Percentiles rank a stretch among this genome's conserved stretches.
Conservation (phyloP, 2,888 invertebrate species). For the Exocentrus adspersus region DNA sequence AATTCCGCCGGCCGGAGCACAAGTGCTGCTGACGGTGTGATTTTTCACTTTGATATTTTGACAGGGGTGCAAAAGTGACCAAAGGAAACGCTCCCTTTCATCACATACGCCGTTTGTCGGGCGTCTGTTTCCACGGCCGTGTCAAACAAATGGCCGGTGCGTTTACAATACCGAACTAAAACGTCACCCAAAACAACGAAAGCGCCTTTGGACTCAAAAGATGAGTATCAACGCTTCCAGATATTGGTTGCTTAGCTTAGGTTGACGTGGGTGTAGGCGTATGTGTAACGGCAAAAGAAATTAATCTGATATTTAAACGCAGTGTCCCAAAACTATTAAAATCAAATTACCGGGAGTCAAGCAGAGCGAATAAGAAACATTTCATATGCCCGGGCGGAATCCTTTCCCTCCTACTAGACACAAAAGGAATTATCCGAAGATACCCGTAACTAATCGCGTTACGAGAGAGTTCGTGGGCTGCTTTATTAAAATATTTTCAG, state of each 20-base stretch:
- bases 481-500: constrained; percentile 49
- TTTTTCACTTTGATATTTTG: constrained; percentile 62
- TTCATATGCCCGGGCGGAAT: not conserved
- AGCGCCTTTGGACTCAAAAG: too few relatives aligned
- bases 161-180: constrained; percentile 17
- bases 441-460: constrained; percentile 43
- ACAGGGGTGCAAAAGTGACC: constrained; percentile 61
- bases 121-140: constrained; percentile 30
- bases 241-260: too few relatives aligned
- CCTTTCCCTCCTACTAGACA: constrained; percentile 27
- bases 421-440: constrained; percentile 42
- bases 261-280: too few relatives aligned
- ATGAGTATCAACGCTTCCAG: too few relatives aligned
- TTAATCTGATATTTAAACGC: not conserved
- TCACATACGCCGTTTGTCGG: constrained; percentile 35
- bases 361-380: constrained; percentile 1
- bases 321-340: not conserved
- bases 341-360: not conserved
- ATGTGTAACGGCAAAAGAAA: too few relatives aligned
- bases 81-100: constrained; percentile 49
- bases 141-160: constrained; percentile 23
- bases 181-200: too few relatives aligned
- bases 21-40: constrained; percentile 62
- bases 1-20: constrained; percentile 44
- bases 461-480: constrained; percentile 29